phyloP scores from a whole-genome alignment of 1,140 invertebrate genomes.

The Drosophila trapezifrons region DNA sequence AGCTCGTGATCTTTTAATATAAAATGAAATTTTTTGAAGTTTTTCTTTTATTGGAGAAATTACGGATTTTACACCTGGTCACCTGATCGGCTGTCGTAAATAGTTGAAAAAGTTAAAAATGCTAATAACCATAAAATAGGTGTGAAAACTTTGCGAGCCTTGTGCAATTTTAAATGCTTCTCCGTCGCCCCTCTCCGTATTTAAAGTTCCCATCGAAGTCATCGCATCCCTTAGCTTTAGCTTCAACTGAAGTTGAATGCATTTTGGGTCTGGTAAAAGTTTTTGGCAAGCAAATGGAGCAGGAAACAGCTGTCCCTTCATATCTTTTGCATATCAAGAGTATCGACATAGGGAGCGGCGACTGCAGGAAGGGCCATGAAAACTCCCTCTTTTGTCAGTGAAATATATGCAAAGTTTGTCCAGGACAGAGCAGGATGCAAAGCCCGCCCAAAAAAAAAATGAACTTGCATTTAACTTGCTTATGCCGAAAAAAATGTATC shows the following conservation, averaged over 20 bases:
- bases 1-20: not conserved
- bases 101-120: slow-evolving; percentile 65
- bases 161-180: slow-evolving; percentile 61
- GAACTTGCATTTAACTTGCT: slow-evolving; percentile 59
- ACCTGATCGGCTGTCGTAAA: slow-evolving; percentile 59
- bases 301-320: slow-evolving; percentile 81
- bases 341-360: slow-evolving; percentile 62
- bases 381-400: slow-evolving; percentile 39
- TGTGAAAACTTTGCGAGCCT: slow-evolving; percentile 47
- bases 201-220: slow-evolving; percentile 53
- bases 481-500: slow-evolving; percentile 4
- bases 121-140: slow-evolving; percentile 77
- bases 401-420: slow-evolving; percentile 76
- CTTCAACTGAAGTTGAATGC: slow-evolving; percentile 58
- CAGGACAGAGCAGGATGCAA: slow-evolving; percentile 31
- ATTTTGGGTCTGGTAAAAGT: slow-evolving; percentile 71
- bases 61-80: slow-evolving; percentile 46
- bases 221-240: slow-evolving; percentile 14
- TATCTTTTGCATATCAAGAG: slow-evolving; percentile 82
- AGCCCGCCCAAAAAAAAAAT: slow-evolving; percentile 55
- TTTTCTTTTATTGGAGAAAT: not conserved
- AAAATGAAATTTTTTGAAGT: slow-evolving; percentile 1
- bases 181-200: slow-evolving; percentile 31
- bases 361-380: not conserved
- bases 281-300: slow-evolving; percentile 80